These are phyloP conservation scores for Drosophila nigromelanica DNA, from an alignment of 1,140 invertebrate genomes.

Conservation along the genomic window DNA sequence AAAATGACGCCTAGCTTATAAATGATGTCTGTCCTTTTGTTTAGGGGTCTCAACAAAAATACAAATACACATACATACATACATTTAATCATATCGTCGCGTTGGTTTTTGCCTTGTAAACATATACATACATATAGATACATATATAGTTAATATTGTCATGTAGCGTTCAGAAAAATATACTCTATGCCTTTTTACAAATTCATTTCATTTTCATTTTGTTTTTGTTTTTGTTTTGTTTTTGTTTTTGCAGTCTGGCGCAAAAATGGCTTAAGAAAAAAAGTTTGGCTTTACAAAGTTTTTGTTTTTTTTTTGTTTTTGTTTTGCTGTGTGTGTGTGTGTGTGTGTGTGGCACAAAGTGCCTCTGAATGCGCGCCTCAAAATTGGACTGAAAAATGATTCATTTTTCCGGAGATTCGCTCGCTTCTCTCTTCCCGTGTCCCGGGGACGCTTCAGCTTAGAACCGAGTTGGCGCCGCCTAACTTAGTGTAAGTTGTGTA, in stretches of 20 bases:
- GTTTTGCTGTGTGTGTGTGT: conserved; percentile 34
- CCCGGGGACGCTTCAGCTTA: conserved; percentile 38
- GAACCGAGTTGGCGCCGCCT: conserved; percentile 38
- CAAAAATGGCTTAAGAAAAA: conserved; percentile 46
- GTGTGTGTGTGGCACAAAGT: conserved; percentile 15
- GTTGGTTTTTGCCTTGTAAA: conserved; percentile 26
- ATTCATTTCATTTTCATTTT: conserved; percentile 38
- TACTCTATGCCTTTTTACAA: conserved; percentile 66
- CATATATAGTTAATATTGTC: conserved; percentile 75
- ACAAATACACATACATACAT: conserved; percentile 26
- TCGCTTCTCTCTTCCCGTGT: conserved; percentile 19
- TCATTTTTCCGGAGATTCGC: conserved; percentile 13
- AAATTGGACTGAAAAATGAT: conserved; percentile 9
- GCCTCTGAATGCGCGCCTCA: conserved; percentile 1
- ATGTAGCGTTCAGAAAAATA: conserved; percentile 80
- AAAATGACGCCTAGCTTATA: conserved; percentile 35
- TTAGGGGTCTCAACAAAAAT: conserved; percentile 30
- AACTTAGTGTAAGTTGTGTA: conserved; percentile 43
- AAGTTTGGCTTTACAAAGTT: conserved; percentile 56
- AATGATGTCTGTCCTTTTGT: conserved; percentile 36
- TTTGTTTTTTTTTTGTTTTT: conserved; percentile 27
- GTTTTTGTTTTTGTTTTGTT: conserved; percentile 1
- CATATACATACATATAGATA: conserved; percentile 18
- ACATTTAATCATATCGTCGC: conserved; percentile 17
- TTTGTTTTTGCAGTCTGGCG: conserved; percentile 32